Conservation (phyloP, 2,113 vertebrate genomes). For the Galbula dea region DNA sequence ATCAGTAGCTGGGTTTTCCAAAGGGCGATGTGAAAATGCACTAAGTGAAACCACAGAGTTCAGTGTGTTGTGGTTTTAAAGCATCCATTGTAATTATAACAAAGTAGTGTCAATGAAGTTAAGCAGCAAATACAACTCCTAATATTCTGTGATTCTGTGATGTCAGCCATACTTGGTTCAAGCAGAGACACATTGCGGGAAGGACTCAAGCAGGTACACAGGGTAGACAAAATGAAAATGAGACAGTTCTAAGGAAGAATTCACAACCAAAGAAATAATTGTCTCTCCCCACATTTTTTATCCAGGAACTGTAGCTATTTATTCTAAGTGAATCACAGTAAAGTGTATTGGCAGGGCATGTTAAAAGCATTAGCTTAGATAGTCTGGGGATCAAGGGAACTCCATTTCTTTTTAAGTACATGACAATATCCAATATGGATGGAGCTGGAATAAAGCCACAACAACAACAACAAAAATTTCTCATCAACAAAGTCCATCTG, state of each 20-base stretch:
- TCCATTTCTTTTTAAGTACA: background rate
- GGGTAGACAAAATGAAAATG: background rate
- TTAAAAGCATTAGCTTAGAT: background rate
- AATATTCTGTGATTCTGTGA: no score
- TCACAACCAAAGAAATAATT: background rate
- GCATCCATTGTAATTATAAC: background rate
- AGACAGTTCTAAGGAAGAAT: background rate
- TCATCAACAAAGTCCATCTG: background rate
- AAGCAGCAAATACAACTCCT: background rate
- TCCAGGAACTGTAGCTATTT: background rate
- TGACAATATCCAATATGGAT: background rate
- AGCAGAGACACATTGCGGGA: background rate
- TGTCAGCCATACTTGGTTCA: background rate
- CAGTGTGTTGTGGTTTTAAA: background rate
- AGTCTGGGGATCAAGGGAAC: background rate
- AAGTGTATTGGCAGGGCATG: background rate
- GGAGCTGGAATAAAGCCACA: background rate
- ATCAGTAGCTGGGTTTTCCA: background rate
- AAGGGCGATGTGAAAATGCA: background rate
- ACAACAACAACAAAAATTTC: background rate
- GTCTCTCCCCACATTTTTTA: background rate
- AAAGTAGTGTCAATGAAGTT: background rate
- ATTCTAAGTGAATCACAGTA: background rate
- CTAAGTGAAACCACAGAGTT: background rate
- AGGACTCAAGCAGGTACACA: background rate